phyloP scores from a whole-genome alignment of 2,797 vertebrate genomes.

The Notolepis coatsorum region DNA sequence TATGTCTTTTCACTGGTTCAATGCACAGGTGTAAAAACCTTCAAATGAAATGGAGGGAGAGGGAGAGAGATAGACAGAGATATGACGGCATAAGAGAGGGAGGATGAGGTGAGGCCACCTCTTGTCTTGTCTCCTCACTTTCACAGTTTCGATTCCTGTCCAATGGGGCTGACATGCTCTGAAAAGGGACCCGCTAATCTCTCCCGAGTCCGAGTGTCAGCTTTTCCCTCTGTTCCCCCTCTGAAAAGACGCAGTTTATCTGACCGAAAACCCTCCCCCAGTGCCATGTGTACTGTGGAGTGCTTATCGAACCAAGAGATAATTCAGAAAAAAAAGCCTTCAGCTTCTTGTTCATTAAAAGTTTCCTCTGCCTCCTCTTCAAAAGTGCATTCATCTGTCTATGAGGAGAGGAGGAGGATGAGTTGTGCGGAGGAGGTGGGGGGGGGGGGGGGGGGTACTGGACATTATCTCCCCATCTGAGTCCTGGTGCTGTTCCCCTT shows the following conservation, averaged over 20 bases:
- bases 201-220: constrained; percentile 73
- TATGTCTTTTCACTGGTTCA: background rate
- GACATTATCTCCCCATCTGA: constrained; percentile 62
- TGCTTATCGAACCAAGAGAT: constrained; percentile 77
- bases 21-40: constrained; percentile 1
- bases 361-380: constrained; percentile 71
- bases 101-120: background rate
- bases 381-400: constrained; percentile 74
- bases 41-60: background rate
- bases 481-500: constrained; percentile 64
- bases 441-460: constrained; percentile 19
- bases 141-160: constrained; percentile 56
- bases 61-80: constrained; percentile 5
- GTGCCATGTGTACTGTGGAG: constrained; percentile 67
- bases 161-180: constrained; percentile 65
- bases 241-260: constrained; percentile 77
- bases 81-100: constrained; percentile 4
- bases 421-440: background rate
- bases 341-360: constrained; percentile 79
- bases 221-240: constrained; percentile 67
- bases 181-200: constrained; percentile 74
- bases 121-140: constrained; percentile 37
- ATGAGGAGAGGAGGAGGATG: constrained; percentile 40
- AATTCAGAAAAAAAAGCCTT: constrained; percentile 64
- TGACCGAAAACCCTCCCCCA: constrained; percentile 67